A percentile compares a stretch with the other conserved stretches of the same genome.
Conservation (phyloP, 2,888 invertebrate species). For the Sepiola atlantica region DNA sequence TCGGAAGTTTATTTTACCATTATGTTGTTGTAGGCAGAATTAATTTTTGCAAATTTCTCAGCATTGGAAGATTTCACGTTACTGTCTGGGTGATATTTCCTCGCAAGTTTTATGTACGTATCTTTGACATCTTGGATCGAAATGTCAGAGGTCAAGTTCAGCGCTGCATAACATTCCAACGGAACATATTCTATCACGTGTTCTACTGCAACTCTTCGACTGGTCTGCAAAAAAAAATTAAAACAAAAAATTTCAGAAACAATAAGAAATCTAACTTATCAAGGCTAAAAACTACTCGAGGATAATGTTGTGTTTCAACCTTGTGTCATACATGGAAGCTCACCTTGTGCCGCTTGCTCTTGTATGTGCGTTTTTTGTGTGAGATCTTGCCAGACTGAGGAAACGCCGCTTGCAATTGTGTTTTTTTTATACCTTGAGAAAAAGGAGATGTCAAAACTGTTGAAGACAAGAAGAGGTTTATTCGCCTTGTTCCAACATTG, state of each 20-base stretch:
- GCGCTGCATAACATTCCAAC: constrained; percentile 80
- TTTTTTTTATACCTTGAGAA: no score
- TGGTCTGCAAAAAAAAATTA: not conserved
- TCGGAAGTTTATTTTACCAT: constrained; percentile 76
- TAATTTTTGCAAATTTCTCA: constrained; percentile 82
- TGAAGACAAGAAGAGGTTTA: not conserved
- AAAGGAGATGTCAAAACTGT: not conserved
- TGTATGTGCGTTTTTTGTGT: no score
- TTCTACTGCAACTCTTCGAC: not conserved
- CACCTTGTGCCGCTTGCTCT: no score
- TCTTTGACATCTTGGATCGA: constrained; percentile 83
- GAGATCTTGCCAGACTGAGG: no score
- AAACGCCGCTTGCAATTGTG: no score
- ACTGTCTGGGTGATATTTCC: constrained; percentile 89
- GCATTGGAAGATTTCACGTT: constrained; percentile 82
- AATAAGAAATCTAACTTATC: not conserved
- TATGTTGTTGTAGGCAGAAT: constrained; percentile 84
- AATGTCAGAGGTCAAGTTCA: constrained; percentile 82
- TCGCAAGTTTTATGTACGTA: constrained; percentile 85
- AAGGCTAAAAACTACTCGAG: no score
- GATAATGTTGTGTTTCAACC: not conserved
- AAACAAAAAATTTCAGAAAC: not conserved
- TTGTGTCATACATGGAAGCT: not conserved
- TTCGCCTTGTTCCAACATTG: no score
- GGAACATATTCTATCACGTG: not conserved